A percentile compares a stretch with the other conserved stretches of the same genome.
phyloP scores from a whole-genome alignment of 2,113 vertebrate species.

The Cavia porcellus region DNA sequence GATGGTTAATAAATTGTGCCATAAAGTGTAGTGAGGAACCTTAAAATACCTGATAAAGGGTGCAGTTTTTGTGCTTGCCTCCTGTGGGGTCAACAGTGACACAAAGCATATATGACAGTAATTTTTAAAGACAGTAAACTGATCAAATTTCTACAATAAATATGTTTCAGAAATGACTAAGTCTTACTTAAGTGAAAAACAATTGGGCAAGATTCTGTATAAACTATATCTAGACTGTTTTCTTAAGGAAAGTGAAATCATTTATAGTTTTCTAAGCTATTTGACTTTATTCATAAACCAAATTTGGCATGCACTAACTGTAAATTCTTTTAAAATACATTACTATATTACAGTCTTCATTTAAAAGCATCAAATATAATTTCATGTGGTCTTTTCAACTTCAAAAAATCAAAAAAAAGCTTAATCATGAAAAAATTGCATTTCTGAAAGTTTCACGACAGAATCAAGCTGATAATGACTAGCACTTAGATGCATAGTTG shows the following conservation, averaged over 20 bases:
- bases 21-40: background rate
- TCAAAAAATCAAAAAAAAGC: background rate
- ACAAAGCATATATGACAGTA: background rate
- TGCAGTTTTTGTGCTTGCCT: background rate
- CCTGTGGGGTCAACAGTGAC: background rate
- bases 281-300: background rate
- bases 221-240: background rate
- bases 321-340: background rate
- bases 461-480: background rate
- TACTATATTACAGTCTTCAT: background rate
- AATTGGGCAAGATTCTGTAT: background rate
- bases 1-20: background rate
- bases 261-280: background rate
- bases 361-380: conserved; percentile 34
- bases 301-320: background rate
- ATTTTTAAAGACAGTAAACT: background rate
- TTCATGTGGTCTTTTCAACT: background rate
- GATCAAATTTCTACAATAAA: conserved; percentile 14
- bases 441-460: background rate
- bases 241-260: conserved; percentile 32
- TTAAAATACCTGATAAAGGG: conserved; percentile 24
- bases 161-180: background rate
- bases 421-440: background rate
- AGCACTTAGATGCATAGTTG: conserved; percentile 1
- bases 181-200: background rate